These are phyloP conservation scores for Leguminivora glycinivorella DNA, from an alignment of 1,140 invertebrate genomes.

Conservation along the genomic window DNA sequence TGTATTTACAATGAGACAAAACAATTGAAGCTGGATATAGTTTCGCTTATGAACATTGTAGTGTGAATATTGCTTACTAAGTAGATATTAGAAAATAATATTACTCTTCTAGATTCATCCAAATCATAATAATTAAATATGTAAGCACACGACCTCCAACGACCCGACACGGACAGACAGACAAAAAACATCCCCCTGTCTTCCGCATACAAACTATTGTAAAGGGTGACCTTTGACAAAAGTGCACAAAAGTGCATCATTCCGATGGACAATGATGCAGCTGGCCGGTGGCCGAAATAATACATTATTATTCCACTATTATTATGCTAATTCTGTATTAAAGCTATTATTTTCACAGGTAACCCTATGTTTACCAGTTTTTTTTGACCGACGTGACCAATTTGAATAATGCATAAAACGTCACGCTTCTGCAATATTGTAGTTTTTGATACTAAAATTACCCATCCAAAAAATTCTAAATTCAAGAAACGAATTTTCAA, in stretches of 20 bases:
- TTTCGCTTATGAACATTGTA: too few relatives aligned
- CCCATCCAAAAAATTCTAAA: neutral
- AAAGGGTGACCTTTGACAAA: slow-evolving; percentile 39
- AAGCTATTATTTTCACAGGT: slow-evolving; percentile 71
- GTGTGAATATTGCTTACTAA: too few relatives aligned
- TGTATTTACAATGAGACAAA: too few relatives aligned
- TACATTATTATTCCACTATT: slow-evolving; percentile 62
- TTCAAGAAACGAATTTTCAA: neutral
- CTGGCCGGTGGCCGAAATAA: slow-evolving; percentile 51
- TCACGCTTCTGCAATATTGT: neutral
- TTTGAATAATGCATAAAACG: slow-evolving; percentile 59
- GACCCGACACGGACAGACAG: neutral
- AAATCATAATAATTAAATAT: slow-evolving; percentile 1
- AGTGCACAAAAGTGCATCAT: slow-evolving; percentile 34
- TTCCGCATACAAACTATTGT: neutral
- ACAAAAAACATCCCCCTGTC: neutral
- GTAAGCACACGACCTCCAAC: slow-evolving; percentile 1
- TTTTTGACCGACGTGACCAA: slow-evolving; percentile 66
- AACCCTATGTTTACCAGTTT: slow-evolving; percentile 45
- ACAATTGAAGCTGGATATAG: too few relatives aligned
- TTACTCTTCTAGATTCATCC: neutral
- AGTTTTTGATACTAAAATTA: neutral
- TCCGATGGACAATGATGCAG: slow-evolving; percentile 70
- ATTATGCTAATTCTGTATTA: slow-evolving; percentile 67
- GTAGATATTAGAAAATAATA: neutral